These are phyloP conservation scores for Stegodyphus mimosarum DNA, from an alignment of 1,140 invertebrate species.

Conservation along the genomic window DNA sequence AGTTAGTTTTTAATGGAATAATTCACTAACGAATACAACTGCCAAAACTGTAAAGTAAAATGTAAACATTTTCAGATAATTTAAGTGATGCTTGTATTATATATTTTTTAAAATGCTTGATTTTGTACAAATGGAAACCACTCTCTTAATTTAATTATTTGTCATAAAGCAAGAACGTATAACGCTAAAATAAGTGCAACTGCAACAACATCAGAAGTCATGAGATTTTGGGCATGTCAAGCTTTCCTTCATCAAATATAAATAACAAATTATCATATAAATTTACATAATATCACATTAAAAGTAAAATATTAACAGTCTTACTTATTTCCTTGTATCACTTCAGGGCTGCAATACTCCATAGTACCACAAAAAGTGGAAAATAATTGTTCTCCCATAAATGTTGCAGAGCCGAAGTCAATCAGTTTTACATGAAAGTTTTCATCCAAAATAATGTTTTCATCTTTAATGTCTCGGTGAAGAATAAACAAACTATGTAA, in stretches of 20 bases:
- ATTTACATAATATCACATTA: background rate
- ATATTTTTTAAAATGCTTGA: too few relatives aligned
- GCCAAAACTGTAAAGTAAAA: too few relatives aligned
- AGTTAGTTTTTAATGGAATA: too few relatives aligned
- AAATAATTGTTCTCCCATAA: constrained; percentile 75
- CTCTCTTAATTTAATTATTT: too few relatives aligned
- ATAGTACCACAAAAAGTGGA: constrained; percentile 83
- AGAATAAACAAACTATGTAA: constrained; percentile 77
- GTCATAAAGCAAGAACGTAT: too few relatives aligned
- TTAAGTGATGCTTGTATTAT: too few relatives aligned
- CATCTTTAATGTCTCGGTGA: constrained; percentile 82
- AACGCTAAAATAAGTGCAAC: too few relatives aligned
- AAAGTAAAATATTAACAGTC: constrained; percentile 51
- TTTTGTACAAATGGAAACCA: too few relatives aligned
- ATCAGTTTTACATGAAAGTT: constrained; percentile 81
- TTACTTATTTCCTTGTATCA: constrained; percentile 78
- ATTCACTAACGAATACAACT: too few relatives aligned
- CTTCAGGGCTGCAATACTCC: constrained; percentile 83
- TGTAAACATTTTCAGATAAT: too few relatives aligned
- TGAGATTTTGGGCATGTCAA: too few relatives aligned
- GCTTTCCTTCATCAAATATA: background rate
- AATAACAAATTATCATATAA: background rate
- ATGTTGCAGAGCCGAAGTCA: constrained; percentile 81
- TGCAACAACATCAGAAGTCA: too few relatives aligned
- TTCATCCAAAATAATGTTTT: constrained; percentile 81